phyloP scores from a whole-genome alignment of 2,797 vertebrate species.

The Typhlichthys subterraneus region DNA sequence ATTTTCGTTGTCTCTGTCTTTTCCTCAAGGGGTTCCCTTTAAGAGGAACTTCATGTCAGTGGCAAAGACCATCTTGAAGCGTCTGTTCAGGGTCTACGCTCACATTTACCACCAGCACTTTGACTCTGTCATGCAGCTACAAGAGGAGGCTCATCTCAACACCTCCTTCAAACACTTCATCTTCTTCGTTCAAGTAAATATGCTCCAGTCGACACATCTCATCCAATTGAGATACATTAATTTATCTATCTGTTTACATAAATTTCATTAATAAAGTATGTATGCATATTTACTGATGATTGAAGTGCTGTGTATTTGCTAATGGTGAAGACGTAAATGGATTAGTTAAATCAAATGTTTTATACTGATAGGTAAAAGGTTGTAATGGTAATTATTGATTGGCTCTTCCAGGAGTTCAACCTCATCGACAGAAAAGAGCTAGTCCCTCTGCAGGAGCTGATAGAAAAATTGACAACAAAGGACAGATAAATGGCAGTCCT shows the following conservation, averaged over 20 bases:
- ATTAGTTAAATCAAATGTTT: no score
- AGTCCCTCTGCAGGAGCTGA: conserved; percentile 96
- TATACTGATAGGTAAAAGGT: no score
- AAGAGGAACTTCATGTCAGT: conserved; percentile 98
- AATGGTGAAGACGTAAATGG: no score
- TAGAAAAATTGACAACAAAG: conserved; percentile 98
- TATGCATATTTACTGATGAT: no score
- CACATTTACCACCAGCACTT: conserved; percentile 99
- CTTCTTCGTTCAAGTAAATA: conserved; percentile 93
- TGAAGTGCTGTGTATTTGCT: no score
- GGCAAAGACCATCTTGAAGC: conserved; percentile 97
- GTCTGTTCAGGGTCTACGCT: conserved; percentile 95
- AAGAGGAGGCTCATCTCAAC: conserved; percentile 98
- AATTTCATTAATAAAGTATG: no score
- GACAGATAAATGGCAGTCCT: conserved; percentile 87
- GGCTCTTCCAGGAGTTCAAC: conserved; percentile 89
- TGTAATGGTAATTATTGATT: not conserved
- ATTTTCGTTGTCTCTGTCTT: not conserved
- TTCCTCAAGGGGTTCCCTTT: conserved; percentile 88
- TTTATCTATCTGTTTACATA: no score
- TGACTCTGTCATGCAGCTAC: conserved; percentile 96
- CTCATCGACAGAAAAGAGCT: conserved; percentile 96
- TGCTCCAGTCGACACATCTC: not conserved
- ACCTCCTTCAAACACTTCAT: conserved; percentile 99
- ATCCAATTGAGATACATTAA: no score